These are phyloP conservation scores for Avahi laniger DNA, from an alignment of 2,797 vertebrate genomes.

Conservation along the genomic window DNA sequence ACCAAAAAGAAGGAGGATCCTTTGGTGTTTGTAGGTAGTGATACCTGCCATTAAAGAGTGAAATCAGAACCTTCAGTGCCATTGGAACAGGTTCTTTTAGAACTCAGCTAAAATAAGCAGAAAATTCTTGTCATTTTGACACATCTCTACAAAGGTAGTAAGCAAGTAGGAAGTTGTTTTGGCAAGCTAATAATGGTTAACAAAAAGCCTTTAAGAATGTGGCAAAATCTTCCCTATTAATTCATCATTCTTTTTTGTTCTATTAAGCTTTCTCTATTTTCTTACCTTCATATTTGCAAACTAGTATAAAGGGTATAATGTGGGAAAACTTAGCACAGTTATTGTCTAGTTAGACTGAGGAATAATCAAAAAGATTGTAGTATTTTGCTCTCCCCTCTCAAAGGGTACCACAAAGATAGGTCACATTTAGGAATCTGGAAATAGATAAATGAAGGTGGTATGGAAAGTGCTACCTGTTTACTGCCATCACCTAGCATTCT, in stretches of 20 bases:
- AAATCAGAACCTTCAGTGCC: not conserved
- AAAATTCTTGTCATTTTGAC: not conserved
- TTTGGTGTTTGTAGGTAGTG: not conserved
- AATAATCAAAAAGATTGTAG: not conserved
- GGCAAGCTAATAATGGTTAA: not conserved
- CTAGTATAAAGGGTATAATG: not conserved
- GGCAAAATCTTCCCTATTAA: not conserved
- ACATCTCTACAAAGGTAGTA: not conserved
- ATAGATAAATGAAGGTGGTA: not conserved
- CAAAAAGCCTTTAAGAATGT: not conserved
- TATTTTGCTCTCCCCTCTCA: not conserved
- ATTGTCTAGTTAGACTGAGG: not conserved
- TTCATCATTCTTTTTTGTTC: slow-evolving; percentile 15
- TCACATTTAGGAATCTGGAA: not conserved
- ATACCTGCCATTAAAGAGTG: not conserved
- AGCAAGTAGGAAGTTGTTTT: slow-evolving; percentile 3
- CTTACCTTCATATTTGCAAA: slow-evolving; percentile 2
- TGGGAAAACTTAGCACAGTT: not conserved
- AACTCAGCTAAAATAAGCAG: slow-evolving; percentile 29
- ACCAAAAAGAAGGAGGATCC: not conserved
- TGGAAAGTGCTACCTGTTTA: not conserved
- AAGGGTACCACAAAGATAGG: not conserved
- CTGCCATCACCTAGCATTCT: not conserved
- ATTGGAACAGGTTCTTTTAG: slow-evolving; percentile 11
- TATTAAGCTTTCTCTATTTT: not conserved